Percentiles rank a stretch among this genome's conserved stretches.
Conservation (phyloP, 1,140 invertebrate genomes). For the Propsilocerus akamusi region DNA sequence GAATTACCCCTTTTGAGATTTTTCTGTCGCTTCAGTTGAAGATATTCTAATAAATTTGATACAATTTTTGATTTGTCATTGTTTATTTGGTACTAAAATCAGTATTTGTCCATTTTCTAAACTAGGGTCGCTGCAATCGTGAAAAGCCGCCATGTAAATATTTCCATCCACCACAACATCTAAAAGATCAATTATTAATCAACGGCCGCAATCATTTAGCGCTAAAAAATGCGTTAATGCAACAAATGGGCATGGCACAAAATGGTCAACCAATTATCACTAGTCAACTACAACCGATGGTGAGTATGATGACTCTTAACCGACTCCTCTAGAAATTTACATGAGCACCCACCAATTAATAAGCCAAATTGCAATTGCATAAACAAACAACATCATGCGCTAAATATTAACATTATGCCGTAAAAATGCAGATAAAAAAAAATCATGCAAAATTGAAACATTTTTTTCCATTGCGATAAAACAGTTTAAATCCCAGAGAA, state of each 20-base stretch:
- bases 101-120: constrained; percentile 18
- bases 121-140: constrained; percentile 96
- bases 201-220: constrained; percentile 98
- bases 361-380: not conserved
- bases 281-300: constrained; percentile 78
- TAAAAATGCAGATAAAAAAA: not conserved
- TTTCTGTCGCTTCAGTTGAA: too few species aligned
- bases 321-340: not conserved
- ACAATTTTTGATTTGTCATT: constrained; percentile 2
- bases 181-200: constrained; percentile 98
- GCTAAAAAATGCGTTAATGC: constrained; percentile 89
- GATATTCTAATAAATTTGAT: not conserved
- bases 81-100: constrained; percentile 1
- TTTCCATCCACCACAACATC: constrained; percentile 97
- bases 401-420: not conserved
- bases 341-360: not conserved
- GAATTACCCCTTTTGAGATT: too few species aligned
- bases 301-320: constrained; percentile 33
- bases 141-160: constrained; percentile 99
- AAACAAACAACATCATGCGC: not conserved
- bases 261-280: constrained; percentile 62
- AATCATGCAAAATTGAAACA: not conserved
- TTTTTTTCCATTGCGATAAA: constrained; percentile 1
- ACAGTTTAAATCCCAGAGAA: constrained; percentile 8
- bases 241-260: constrained; percentile 82